These are phyloP conservation scores for Gavia stellata DNA, from an alignment of 2,113 vertebrate species.

Conservation along the genomic window DNA sequence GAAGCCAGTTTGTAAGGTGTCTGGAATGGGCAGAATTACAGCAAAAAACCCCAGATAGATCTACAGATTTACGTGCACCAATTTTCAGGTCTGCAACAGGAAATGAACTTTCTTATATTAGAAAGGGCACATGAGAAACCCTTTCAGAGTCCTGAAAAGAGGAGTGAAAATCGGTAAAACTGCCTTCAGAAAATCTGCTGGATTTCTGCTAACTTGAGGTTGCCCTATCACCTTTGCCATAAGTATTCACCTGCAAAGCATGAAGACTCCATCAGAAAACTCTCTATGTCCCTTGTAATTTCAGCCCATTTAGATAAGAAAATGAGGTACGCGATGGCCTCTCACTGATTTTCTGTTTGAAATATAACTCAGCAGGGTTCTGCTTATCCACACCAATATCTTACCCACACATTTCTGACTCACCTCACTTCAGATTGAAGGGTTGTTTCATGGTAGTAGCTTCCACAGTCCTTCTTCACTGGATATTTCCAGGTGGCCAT, in stretches of 20 bases:
- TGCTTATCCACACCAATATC: background rate
- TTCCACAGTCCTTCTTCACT: background rate
- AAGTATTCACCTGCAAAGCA: background rate
- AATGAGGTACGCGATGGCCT: background rate
- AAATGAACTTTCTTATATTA: background rate
- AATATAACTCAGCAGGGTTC: background rate
- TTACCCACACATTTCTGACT: background rate
- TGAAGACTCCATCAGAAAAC: background rate
- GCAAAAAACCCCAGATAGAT: background rate
- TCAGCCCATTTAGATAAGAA: background rate
- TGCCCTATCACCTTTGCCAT: background rate
- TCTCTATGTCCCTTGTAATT: background rate
- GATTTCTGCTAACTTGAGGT: background rate
- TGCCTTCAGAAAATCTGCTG: background rate
- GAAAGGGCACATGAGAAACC: background rate
- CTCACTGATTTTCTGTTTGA: background rate
- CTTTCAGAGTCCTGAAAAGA: background rate
- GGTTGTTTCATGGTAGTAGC: background rate
- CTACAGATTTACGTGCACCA: background rate
- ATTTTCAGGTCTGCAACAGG: background rate
- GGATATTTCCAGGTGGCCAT: background rate
- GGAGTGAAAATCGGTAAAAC: background rate
- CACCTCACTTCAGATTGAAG: background rate
- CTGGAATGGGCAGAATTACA: background rate
- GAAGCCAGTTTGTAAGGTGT: background rate